Conservation (phyloP, 2,113 vertebrate species). For the Rhodinocichla rosea region DNA sequence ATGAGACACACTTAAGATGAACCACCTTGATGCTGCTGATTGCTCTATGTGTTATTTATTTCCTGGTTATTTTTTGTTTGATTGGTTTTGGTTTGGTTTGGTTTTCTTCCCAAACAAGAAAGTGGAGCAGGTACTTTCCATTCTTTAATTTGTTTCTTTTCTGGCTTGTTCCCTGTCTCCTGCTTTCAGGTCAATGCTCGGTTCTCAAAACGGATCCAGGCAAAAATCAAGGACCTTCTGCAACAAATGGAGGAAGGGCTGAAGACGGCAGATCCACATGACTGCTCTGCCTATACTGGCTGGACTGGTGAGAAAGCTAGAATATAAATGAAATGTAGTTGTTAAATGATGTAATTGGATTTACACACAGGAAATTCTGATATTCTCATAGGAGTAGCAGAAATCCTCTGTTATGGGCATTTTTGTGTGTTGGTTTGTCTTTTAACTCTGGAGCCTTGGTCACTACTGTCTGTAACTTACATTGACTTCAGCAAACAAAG, state of each 20-base stretch:
- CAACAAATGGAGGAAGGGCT: constrained; percentile 98
- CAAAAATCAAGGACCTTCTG: constrained; percentile 93
- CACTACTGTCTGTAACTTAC: background rate
- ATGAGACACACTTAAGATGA: background rate
- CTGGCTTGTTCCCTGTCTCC: background rate
- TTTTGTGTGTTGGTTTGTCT: background rate
- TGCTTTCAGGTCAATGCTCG: constrained; percentile 76
- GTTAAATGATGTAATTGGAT: background rate
- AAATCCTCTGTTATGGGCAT: background rate
- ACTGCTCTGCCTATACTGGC: constrained; percentile 93
- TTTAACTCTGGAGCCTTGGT: background rate
- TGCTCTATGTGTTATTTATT: background rate
- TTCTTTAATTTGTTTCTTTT: background rate
- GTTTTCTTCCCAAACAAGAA: background rate
- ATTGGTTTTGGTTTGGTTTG: background rate
- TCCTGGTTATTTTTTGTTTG: background rate
- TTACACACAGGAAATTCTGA: background rate
- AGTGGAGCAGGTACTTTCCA: background rate
- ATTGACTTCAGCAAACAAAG: background rate
- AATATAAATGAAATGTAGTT: background rate
- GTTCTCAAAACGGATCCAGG: constrained; percentile 84
- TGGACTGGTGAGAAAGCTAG: constrained; percentile 84
- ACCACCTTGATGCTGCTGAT: background rate
- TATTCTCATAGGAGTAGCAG: background rate
- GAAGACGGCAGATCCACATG: constrained; percentile 94